Conservation (phyloP, 2,797 vertebrate genomes). For the Micropoecilia bifurca region DNA sequence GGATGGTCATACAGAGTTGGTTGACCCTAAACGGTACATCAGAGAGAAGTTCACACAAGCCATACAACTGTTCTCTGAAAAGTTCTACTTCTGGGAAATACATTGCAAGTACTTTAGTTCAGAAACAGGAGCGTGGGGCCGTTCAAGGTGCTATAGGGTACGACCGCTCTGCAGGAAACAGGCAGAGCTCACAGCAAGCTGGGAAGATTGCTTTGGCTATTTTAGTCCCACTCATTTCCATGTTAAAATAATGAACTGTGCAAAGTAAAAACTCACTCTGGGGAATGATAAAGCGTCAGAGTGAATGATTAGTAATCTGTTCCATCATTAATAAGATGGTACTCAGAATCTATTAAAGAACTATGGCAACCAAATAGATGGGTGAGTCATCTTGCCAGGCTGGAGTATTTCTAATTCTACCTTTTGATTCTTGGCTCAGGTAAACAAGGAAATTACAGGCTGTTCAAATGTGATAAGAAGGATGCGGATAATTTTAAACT, state of each 20-base stretch:
- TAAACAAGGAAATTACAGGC: constrained; percentile 22
- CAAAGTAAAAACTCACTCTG: neutral
- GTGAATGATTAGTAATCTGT: constrained; percentile 1
- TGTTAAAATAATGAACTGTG: constrained; percentile 23
- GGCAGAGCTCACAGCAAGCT: constrained; percentile 2
- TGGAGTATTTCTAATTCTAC: constrained; percentile 17
- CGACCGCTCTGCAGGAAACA: neutral
- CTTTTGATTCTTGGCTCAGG: neutral
- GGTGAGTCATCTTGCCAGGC: constrained; percentile 3
- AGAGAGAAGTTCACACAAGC: neutral
- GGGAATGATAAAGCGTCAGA: neutral
- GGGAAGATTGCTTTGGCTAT: constrained; percentile 19
- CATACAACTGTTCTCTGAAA: constrained; percentile 66
- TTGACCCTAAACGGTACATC: constrained; percentile 43
- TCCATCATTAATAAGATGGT: constrained; percentile 30
- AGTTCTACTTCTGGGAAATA: constrained; percentile 42
- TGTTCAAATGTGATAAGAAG: constrained; percentile 22
- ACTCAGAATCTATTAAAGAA: constrained; percentile 10
- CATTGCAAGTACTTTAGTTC: constrained; percentile 35
- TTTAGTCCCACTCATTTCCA: constrained; percentile 23
- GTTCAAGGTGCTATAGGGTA: fast-evolving
- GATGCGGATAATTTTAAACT: constrained; percentile 8
- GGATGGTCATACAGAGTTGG: constrained; percentile 51
- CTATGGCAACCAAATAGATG: neutral
- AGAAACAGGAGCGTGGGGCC: fast-evolving